A percentile compares a stretch with the other conserved stretches of the same genome.
Conservation (phyloP, 2,113 vertebrate genomes). For the Heptranchias perlo region DNA sequence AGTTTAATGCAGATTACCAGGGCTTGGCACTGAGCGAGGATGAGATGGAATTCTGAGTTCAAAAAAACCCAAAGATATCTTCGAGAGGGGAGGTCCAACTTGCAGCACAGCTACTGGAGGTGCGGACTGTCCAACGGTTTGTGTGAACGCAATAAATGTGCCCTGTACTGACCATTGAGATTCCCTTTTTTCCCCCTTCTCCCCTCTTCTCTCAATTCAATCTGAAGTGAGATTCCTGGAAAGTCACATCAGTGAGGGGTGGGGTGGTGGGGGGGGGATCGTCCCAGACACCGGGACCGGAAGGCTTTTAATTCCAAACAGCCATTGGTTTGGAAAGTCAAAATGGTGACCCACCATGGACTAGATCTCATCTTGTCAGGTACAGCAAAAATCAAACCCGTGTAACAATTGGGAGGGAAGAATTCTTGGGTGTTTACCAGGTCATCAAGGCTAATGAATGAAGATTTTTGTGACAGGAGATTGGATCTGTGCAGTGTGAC, state of each 20-base stretch:
- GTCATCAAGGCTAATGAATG: not conserved
- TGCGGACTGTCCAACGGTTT: not conserved
- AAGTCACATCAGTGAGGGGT: not conserved
- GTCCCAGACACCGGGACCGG: not conserved
- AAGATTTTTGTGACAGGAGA: not conserved
- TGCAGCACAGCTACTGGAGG: not conserved
- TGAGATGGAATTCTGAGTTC: slow-evolving; percentile 55
- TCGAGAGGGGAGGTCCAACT: not conserved
- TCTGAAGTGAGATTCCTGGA: not conserved
- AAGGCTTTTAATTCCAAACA: not conserved
- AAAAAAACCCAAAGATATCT: not conserved
- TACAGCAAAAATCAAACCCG: not conserved
- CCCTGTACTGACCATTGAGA: not conserved
- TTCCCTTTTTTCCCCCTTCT: not conserved
- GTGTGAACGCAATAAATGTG: not conserved
- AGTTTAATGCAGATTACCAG: slow-evolving; percentile 70
- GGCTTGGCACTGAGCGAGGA: slow-evolving; percentile 66
- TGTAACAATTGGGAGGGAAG: not conserved
- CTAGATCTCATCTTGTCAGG: not conserved
- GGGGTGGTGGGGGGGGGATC: not conserved
- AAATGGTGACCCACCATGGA: not conserved
- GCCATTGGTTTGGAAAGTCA: not conserved
- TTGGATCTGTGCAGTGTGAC: not conserved
- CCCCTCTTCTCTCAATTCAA: not conserved
- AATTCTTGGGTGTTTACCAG: not conserved